phyloP scores from a whole-genome alignment of 1,140 invertebrate genomes.

The Popillia japonica region DNA sequence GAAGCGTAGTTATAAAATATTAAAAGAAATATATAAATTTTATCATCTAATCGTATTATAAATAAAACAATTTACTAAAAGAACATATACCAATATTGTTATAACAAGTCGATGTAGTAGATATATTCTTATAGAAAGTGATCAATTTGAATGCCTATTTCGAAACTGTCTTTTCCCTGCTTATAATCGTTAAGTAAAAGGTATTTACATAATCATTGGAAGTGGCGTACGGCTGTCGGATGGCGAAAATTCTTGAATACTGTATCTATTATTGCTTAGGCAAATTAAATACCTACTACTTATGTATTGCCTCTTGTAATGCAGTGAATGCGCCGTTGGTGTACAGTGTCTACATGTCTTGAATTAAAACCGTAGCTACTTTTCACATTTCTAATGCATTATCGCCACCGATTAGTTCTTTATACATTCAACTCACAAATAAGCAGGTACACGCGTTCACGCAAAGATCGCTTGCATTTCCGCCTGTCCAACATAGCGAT shows the following conservation, averaged over 20 bases:
- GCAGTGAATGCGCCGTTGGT: neutral
- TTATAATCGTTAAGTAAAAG: neutral
- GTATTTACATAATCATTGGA: neutral
- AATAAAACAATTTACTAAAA: no score
- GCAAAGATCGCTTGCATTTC: slow-evolving; percentile 40
- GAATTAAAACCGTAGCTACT: slow-evolving; percentile 2
- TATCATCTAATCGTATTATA: no score
- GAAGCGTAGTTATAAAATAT: no score
- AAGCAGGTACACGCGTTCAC: slow-evolving; percentile 19
- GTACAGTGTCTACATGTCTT: neutral
- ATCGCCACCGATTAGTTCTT: slow-evolving; percentile 4
- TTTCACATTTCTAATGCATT: slow-evolving; percentile 3
- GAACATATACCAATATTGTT: no score
- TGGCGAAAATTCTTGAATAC: neutral
- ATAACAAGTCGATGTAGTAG: no score
- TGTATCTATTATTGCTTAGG: neutral
- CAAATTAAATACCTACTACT: neutral
- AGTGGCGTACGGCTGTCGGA: neutral
- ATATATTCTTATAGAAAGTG: no score
- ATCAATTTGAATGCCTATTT: no score
- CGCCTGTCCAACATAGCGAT: slow-evolving; percentile 39
- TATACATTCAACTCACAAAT: slow-evolving; percentile 14
- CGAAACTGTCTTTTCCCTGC: neutral
- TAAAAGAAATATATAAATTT: no score
- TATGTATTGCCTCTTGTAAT: neutral